Conservation (phyloP, 2,797 vertebrate genomes). For the Rhynchotus rufescens region DNA sequence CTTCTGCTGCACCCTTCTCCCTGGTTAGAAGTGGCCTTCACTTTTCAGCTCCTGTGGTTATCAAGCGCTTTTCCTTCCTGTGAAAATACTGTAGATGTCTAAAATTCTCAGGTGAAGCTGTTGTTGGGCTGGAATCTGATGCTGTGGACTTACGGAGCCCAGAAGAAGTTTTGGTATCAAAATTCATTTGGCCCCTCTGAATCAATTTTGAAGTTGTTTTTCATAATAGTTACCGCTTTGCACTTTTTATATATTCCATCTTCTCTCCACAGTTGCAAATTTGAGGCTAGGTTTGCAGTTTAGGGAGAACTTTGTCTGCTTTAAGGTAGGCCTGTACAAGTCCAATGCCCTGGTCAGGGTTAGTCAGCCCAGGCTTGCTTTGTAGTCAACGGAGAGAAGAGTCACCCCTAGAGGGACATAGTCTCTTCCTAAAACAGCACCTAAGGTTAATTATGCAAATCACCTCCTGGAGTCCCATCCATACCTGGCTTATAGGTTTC, state of each 20-base stretch:
- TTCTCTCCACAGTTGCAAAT: not conserved
- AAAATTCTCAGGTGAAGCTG: not conserved
- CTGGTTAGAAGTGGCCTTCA: not conserved
- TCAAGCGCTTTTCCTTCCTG: not conserved
- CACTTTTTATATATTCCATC: not conserved
- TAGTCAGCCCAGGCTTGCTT: slow-evolving; percentile 34
- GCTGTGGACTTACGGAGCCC: not conserved
- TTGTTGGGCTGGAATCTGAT: not conserved
- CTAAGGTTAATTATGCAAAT: not conserved
- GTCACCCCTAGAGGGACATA: not conserved
- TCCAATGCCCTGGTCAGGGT: slow-evolving; percentile 13
- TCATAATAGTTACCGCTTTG: not conserved
- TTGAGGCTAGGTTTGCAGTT: not conserved
- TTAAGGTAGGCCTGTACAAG: slow-evolving; percentile 27
- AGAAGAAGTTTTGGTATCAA: not conserved
- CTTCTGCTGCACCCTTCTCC: not conserved
- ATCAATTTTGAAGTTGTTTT: fast-evolving
- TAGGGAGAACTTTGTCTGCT: slow-evolving; percentile 24
- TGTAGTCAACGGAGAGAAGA: slow-evolving; percentile 40
- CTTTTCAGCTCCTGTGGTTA: not conserved
- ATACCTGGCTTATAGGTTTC: not conserved
- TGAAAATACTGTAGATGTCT: not conserved
- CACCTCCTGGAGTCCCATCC: not conserved
- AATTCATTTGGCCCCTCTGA: not conserved
- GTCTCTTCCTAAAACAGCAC: slow-evolving; percentile 17